These are phyloP conservation scores for Alethe castanea DNA, from an alignment of 2,113 vertebrate species.

Conservation along the genomic window DNA sequence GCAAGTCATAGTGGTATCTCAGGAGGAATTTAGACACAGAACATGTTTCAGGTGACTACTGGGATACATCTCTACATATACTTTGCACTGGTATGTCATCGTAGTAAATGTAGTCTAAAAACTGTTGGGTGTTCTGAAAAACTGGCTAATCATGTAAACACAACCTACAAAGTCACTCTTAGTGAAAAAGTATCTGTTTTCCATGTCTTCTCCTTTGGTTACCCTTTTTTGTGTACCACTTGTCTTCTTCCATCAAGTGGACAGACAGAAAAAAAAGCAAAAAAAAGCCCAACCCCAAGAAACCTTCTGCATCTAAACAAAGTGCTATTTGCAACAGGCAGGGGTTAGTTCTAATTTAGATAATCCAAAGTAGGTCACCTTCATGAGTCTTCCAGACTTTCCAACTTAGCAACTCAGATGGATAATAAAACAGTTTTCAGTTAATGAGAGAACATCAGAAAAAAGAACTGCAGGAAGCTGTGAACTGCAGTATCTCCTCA, in stretches of 20 bases:
- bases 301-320: neutral
- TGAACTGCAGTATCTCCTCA: constrained; percentile 15
- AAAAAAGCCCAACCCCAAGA: neutral
- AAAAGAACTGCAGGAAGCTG: constrained; percentile 36
- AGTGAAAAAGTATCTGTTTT: neutral
- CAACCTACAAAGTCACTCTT: neutral
- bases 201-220: neutral
- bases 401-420: neutral
- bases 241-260: neutral
- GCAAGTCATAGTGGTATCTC: neutral
- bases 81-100: neutral
- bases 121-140: neutral
- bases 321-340: neutral
- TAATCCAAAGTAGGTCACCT: constrained; percentile 27
- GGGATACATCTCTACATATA: neutral
- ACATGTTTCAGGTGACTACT: neutral
- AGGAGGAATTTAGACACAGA: neutral
- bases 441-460: constrained; percentile 49
- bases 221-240: neutral
- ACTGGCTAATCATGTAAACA: neutral
- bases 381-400: neutral
- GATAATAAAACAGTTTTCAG: constrained; percentile 44
- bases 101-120: neutral
- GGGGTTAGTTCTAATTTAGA: neutral
- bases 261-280: neutral